These are phyloP conservation scores for Metellina segmentata DNA, from an alignment of 2,888 invertebrate genomes.

Conservation along the genomic window DNA sequence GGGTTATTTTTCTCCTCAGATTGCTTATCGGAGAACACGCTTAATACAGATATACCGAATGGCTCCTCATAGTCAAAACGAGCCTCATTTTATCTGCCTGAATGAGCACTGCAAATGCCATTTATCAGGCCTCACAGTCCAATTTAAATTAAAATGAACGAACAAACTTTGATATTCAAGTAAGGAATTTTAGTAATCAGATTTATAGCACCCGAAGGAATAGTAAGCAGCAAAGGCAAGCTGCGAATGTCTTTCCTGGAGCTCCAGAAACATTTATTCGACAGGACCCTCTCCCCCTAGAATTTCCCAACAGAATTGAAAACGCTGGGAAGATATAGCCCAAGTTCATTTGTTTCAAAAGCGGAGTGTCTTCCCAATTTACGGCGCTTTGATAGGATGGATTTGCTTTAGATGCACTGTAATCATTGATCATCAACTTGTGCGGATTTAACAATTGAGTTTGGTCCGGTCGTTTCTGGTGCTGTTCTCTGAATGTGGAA, in stretches of 20 bases:
- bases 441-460: slow-evolving; percentile 21
- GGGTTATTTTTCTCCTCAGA: background rate
- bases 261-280: slow-evolving; percentile 13
- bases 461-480: background rate
- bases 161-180: slow-evolving; percentile 5
- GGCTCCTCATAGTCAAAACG: background rate
- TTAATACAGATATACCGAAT: background rate
- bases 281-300: background rate
- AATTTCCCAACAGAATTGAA: background rate
- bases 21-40: background rate
- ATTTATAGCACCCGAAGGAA: slow-evolving; percentile 57
- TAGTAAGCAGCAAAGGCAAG: slow-evolving; percentile 7
- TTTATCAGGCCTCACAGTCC: slow-evolving; percentile 43
- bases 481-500: background rate
- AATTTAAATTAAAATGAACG: slow-evolving; percentile 46
- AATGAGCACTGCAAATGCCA: slow-evolving; percentile 5
- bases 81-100: slow-evolving; percentile 4
- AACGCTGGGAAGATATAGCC: slow-evolving; percentile 9
- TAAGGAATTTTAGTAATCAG: slow-evolving; percentile 46
- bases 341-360: slow-evolving; percentile 10
- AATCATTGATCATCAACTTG: slow-evolving; percentile 21
- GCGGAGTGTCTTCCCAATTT: background rate
- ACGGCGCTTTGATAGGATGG: slow-evolving; percentile 1
- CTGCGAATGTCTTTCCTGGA: slow-evolving; percentile 2
- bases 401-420: background rate